Conservation (phyloP, 2,113 vertebrate genomes). For the Oryzias melastigma region DNA sequence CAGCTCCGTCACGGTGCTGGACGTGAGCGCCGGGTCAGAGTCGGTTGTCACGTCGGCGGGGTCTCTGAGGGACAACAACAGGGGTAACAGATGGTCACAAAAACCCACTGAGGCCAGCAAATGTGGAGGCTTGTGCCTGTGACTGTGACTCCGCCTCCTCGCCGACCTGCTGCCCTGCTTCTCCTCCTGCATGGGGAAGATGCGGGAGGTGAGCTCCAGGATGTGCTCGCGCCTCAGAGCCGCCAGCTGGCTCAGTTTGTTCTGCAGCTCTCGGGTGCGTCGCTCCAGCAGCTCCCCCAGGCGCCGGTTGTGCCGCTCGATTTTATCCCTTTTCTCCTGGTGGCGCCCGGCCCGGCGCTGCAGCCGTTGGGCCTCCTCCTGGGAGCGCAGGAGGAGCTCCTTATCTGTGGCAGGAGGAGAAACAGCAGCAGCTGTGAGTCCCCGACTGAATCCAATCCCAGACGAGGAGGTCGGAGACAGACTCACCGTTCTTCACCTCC, state of each 20-base stretch:
- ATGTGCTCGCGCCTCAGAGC: slow-evolving; percentile 82
- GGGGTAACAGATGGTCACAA: neutral
- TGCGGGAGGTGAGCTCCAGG: slow-evolving; percentile 88
- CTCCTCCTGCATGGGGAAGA: slow-evolving; percentile 92
- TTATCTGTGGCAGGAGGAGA: slow-evolving; percentile 74
- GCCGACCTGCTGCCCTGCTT: slow-evolving; percentile 85
- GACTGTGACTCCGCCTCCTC: neutral
- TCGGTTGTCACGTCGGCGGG: slow-evolving; percentile 85
- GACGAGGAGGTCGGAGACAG: neutral
- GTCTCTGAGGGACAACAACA: slow-evolving; percentile 77
- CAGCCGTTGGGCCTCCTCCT: slow-evolving; percentile 90
- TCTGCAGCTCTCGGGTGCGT: slow-evolving; percentile 79
- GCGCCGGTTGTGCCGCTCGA: slow-evolving; percentile 87
- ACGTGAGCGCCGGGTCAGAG: slow-evolving; percentile 88
- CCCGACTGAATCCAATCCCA: neutral
- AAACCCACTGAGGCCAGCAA: too few species aligned
- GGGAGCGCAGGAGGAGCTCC: slow-evolving; percentile 84
- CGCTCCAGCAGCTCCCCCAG: slow-evolving; percentile 88
- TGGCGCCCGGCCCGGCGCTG: slow-evolving; percentile 88
- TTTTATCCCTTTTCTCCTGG: slow-evolving; percentile 95
- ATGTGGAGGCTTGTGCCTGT: too few species aligned
- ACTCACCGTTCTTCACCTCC: slow-evolving; percentile 87
- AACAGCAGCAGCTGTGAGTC: neutral
- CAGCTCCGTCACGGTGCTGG: slow-evolving; percentile 95
- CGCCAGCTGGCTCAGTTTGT: slow-evolving; percentile 81